Base-by-base conservation (phyloP, 1,140 invertebrate genomes). In the Bombus superbus region DNA sequence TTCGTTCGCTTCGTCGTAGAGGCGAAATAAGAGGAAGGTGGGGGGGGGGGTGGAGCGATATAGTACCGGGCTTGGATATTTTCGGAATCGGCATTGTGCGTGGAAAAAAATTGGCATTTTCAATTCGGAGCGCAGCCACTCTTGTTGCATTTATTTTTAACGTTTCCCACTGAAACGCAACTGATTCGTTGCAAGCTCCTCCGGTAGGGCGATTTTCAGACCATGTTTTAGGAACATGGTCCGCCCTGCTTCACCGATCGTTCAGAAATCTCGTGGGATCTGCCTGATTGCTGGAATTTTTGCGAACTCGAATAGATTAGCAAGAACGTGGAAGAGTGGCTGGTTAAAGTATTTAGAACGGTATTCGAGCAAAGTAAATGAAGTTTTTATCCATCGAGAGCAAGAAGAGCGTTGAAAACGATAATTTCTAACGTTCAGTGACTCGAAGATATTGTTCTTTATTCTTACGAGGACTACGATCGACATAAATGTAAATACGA, bases 61-160 rank as follows among this genome's bases (percentile, higher is more conserved):
- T 18, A 5, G 40, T 18, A 11, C 10, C 0, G 5, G 22, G 32
- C 62, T 44, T 25, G 64, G n/a, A 79, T 71, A 84, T 84, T 84
- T 79, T 84, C 28, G 74, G 53, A 66, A 84, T 79, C 10, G 82
- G 9, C n/a, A 71, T 84, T 84, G 82, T 84, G 28, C 35, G 32
- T 15, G 44, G n/a, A 66, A 42, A 68, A 77, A 83, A 83, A 77
- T 83, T 69, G 44, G 35, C 44, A n/a, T 72, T 72, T 71, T 72
- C 69, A 72, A 72, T 80, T 80, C 66, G 42, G 0, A 57, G 47
- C 22, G 47, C 32, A 57, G 9, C 15, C 25, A 8, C 15, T 35
- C 59, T 40, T 11, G 22, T 22, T 10, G 2, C 10, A 64, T 77
- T 77, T 62, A 77, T 76, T 76, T 38, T 11, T 53, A 53, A 13